Evolutionary conservation across 2,888 invertebrate species (phyloP), one percentile per base, ranked within the genome.

Genomic region (Sarcophaga subvicina): DNA sequence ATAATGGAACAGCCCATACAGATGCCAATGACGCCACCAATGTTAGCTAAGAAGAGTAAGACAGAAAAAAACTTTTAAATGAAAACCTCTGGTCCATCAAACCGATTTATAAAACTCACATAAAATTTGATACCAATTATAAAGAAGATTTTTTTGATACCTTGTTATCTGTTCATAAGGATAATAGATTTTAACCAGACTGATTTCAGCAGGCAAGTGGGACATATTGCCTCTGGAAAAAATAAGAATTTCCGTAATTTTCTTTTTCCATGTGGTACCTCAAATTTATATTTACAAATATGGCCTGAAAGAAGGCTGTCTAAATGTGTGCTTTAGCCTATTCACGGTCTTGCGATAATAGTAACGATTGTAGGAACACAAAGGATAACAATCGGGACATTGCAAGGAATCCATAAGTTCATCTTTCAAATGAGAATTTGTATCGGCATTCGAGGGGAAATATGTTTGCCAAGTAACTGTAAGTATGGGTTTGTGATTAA

Each of bases 1-100:
- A 93, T 91, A 49, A 92, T 82, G 8, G 92, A 92, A 82, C 92
- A 92, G 3, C 92, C 92, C 88, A 92, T 91, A 85, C 91, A 91
- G 78, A 92, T 90, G 25, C 92, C 91, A 49, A 93, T 76, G 14
- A 92, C 91, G 6, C 92, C 92, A 3, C 92, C 93, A 76, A 92
- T 88, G 47, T 90, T 91, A 0, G 92, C 92, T 92, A 73, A 25
- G 78, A 86, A 63, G 49, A 37, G 47, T 76, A 63, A n/a, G 47
- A 27, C 14, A 62, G 37, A 64, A 6, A 22, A 62, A 14, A 67
- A 60, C 17, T 62, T 14, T 11, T 20, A 54, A 60, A 45, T 6
- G 62, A 22, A 78, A 37, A n/a, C 1, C 22, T 12, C 12, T 37
- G 25, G 3, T 47, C 11, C 27, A 2, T n/a, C 25, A 25, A 54